Base-by-base conservation (phyloP, 2,888 invertebrate genomes). In the Seladonia tumulorum region DNA sequence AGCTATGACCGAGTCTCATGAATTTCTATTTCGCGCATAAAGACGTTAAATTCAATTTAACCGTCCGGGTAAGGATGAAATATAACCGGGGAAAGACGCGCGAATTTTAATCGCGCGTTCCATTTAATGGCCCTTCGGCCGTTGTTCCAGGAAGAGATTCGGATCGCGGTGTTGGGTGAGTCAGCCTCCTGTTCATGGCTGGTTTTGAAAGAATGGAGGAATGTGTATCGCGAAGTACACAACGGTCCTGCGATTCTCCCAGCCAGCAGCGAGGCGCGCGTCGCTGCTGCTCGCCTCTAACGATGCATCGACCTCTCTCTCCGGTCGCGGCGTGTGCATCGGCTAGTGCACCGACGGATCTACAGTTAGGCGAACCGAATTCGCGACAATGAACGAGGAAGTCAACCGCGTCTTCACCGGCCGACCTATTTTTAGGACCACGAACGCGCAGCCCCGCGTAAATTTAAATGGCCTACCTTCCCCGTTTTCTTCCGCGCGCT, bases 321-420 rank as follows among this genome's bases (percentile, higher is more conserved):
- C 81, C 77, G 86, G 79, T 81, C 81, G 87, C 84, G 89, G 90
- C 88, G 87, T 90, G 87, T 89, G 85, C 90, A 90, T 87, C 88
- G 90, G 84, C 90, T 90, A 89, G 89, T 88, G 88, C 92, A 90
- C 84, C 90, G 90, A 91, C 91, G 92, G 87, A 91, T 93, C 92
- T 94, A 95, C 95, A 94, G 95, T 95, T 95, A 95, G 93, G 86
- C 94, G 94, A 93, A 94, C 94, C 94, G 93, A 95, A 95, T 95
- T 95, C 92, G 93, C 93, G 93, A 94, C 94, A 94, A 94, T 94
- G 94, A 93, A 94, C 92, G 92, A 93, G 93, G 93, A 93, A 93
- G 92, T 89, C 83, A 89, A 84, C 87, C 83, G 88, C 88, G 87
- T 85, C 87, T 88, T 68, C 86, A 84, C 87, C 85, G 85, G 84